Evolutionary conservation across 2,797 vertebrate species (phyloP).

Genomic region (Catostomus latipinnis): DNA sequence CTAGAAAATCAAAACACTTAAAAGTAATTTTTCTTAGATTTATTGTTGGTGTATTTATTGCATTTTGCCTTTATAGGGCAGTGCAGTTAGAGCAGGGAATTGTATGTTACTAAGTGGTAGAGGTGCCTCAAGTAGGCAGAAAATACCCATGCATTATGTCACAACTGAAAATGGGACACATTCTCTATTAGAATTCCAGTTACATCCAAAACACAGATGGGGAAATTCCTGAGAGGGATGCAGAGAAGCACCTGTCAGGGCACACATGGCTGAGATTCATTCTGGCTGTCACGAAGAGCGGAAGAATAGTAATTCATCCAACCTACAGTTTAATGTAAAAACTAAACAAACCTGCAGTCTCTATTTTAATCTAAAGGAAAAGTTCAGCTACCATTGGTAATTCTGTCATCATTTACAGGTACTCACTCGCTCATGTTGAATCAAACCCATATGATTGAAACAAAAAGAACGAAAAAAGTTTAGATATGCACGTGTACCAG

Average conservation of each 20-base stretch:
- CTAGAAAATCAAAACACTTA: no score
- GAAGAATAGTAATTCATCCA: neutral
- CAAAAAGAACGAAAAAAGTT: neutral
- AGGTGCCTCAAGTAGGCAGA: neutral
- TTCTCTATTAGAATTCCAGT: neutral
- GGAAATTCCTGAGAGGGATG: neutral
- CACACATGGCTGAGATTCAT: neutral
- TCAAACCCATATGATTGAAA: neutral
- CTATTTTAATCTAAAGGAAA: neutral
- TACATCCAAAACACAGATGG: conserved; percentile 4
- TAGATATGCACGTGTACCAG: neutral
- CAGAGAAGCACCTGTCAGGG: neutral
- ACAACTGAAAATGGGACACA: conserved; percentile 25
- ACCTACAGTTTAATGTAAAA: neutral
- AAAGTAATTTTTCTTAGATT: no score
- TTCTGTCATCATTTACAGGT: no score
- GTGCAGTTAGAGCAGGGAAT: no score
- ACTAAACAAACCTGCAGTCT: neutral
- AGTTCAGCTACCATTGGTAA: no score
- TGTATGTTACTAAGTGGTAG: no score
- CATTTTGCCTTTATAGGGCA: no score
- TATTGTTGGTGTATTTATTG: no score
- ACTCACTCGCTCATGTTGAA: no score
- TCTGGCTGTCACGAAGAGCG: neutral
- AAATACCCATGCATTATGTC: conserved; percentile 18